Evolutionary conservation across 2,888 invertebrate species (phyloP), one percentile per base, ranked within the genome.

Genomic region (Hybos culiciformis): DNA sequence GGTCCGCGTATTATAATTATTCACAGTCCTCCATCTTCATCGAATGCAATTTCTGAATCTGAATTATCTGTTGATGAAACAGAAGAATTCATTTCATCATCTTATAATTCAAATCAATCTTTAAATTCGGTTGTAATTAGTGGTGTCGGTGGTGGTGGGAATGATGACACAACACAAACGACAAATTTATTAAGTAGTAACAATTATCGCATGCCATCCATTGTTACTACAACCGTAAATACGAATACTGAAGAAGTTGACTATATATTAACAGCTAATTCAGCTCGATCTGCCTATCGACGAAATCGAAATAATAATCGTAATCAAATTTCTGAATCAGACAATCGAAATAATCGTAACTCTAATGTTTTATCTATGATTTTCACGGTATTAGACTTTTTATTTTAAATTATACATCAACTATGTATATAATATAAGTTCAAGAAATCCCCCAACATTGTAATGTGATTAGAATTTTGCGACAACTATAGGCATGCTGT

Each of bases 241-340:
- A 32, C 32, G 17, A 42, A 37, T 26, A 38, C 29, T 21, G 51
- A 55, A 32, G 51, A 56, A 49, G 53, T 55, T 42, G 54, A 56
- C 50, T 56, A 51, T 18, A 47, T 55, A 37, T 38, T 54, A 41
- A 53, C 55, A 38, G 51, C 57, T 23, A 54, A 54, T 39, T 53
- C 58, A 51, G 60, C 60, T 20, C 50, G 55, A 12, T 43, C 57
- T 40, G 53, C 52, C 37, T 53, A 56, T 40, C 51, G 54, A 26
- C 54, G 52, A 36, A 55, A 49, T 15, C 46, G 46, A 37, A 45
- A 39, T 41, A 42, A 37, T 14, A 37, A 17, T 18, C 44, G 44
- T 36, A 29, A 29, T 29, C 29, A 29, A 29, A n/a, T 29, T n/a
- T n/a, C 29, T 7, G n/a, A 29, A n/a, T 29, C n/a, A n/a, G 29